Conservation (phyloP, 92 coral and sea anemone genomes). For the Chrysogorgia sp. region DNA sequence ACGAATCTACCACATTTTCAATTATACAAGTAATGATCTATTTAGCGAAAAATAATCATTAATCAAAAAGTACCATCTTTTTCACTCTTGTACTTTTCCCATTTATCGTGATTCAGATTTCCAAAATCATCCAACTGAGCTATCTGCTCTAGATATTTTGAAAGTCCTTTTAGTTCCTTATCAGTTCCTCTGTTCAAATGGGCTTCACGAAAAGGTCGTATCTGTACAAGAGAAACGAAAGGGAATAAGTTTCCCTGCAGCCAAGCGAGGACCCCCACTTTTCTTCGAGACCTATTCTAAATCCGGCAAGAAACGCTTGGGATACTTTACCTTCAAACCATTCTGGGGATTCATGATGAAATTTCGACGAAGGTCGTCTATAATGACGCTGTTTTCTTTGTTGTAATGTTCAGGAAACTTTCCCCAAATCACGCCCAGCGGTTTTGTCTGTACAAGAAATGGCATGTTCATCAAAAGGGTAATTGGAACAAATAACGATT, state of each 20-base stretch:
- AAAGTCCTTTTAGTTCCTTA: constrained; percentile 75
- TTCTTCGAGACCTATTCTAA: background rate
- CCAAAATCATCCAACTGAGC: constrained; percentile 75
- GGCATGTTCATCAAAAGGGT: background rate
- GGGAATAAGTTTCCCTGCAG: background rate
- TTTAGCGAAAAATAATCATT: too few relatives aligned
- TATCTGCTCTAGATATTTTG: constrained; percentile 78
- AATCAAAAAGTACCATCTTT: background rate
- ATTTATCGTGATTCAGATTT: constrained; percentile 77
- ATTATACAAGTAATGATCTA: too few relatives aligned
- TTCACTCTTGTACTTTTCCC: constrained; percentile 77
- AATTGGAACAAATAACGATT: too few relatives aligned
- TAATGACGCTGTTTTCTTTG: constrained; percentile 86
- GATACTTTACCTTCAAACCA: constrained; percentile 78
- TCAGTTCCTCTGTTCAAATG: constrained; percentile 87
- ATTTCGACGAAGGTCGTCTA: constrained; percentile 92
- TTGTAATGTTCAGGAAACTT: constrained; percentile 72
- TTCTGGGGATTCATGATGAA: constrained; percentile 93
- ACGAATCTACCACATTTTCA: too few relatives aligned
- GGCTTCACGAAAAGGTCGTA: constrained; percentile 97
- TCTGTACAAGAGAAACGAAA: constrained; percentile 51
- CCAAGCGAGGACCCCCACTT: background rate
- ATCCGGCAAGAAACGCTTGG: background rate
- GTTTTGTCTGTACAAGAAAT: constrained; percentile 74
- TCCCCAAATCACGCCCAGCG: constrained; percentile 94